Base-by-base conservation (phyloP, 1,140 invertebrate genomes). In the Teleopsis dalmanni region DNA sequence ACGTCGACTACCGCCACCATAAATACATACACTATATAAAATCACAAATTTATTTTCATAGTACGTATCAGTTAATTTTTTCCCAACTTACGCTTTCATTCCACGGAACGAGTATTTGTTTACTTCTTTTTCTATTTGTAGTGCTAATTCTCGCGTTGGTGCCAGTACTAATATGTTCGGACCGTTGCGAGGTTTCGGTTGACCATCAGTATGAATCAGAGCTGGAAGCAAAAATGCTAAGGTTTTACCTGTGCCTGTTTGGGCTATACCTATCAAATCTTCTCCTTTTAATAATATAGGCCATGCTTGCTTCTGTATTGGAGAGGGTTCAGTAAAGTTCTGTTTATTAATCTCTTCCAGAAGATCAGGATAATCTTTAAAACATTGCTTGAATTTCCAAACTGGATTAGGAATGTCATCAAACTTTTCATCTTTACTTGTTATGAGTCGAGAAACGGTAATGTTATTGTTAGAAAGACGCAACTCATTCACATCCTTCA, bases 251-350 rank as follows among this genome's bases (percentile, higher is more conserved):
- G 92, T 94, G 48, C 88, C 88, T 22, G 89, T 92, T 73, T 95
- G 92, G 1, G 93, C 91, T 51, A 96, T 95, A 13, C 92, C 92
- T 71, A 95, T 95, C 57, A 94, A 71, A 72, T 95, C 91, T 59
- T 84, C 77, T 1, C 91, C 92, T 58, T 81, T 81, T 6, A 95
- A 62, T 1, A 94, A 71, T 52, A 94, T 76, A 13, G 92, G 92
- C 92, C 91, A 95, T 1, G 87, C 83, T 72, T 95, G 91, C 53
- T 79, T 77, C 59, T 90, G 94, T 65, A 98, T 96, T 3, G 94
- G 93, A 11, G 91, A 91, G 2, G 94, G 94, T 50, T 76, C 74
- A 44, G 74, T 67, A 71, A 97, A 97, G 1, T 82, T 41, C 29
- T 90, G 83, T 48, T 88, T 86, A 33, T 78, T 65, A 43, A 97